Evolutionary conservation across 2,797 vertebrate genomes (phyloP).

Genomic region (Anas flavirostris): DNA sequence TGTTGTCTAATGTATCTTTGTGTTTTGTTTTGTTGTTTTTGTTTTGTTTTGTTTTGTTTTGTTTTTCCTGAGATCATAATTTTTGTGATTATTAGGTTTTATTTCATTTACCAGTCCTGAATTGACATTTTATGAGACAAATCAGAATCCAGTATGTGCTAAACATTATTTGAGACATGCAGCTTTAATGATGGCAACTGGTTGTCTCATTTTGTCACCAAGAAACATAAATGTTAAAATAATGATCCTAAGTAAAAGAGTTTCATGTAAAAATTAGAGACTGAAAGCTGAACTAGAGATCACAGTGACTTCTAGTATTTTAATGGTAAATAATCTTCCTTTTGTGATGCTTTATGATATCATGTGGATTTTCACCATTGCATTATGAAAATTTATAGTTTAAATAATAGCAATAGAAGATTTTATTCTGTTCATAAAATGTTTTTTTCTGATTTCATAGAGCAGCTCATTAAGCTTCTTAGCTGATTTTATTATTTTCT

Average conservation of each 20-base stretch:
- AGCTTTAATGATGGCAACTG: background rate
- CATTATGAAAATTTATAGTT: background rate
- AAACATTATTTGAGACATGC: background rate
- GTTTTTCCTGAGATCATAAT: accelerated
- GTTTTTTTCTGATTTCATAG: background rate
- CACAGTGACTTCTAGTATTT: background rate
- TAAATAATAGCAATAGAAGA: background rate
- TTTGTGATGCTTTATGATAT: background rate
- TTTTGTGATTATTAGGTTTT: background rate
- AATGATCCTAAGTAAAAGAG: background rate
- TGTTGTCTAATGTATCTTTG: background rate
- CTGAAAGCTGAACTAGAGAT: background rate
- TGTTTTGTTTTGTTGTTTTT: background rate
- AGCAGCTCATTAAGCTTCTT: background rate
- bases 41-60: too few relatives aligned
- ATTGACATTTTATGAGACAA: background rate
- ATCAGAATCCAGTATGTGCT: background rate
- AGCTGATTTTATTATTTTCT: background rate
- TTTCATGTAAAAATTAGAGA: background rate
- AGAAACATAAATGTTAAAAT: background rate
- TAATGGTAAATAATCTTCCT: background rate
- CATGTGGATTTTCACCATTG: background rate
- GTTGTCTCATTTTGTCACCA: background rate
- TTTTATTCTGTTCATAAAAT: conserved; percentile 10
- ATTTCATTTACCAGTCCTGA: background rate